These are phyloP conservation scores for Drosophila jambulina DNA, from an alignment of 1,140 invertebrate genomes.

Conservation along the genomic window DNA sequence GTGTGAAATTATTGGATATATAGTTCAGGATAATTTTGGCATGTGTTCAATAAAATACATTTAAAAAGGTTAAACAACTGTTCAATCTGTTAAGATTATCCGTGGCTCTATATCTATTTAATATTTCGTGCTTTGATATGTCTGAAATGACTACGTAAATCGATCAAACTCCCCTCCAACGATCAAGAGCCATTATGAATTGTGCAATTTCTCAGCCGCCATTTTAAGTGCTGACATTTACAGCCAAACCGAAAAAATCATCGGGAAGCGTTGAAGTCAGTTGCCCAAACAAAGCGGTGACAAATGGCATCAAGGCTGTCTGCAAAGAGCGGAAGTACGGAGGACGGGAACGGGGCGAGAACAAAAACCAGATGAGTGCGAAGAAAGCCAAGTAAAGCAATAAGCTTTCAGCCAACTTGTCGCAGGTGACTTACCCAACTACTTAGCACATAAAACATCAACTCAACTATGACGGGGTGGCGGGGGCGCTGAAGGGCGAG, in stretches of 20 bases:
- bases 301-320: conserved; percentile 34
- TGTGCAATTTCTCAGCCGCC: conserved; percentile 18
- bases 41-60: background rate
- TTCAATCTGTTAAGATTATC: background rate
- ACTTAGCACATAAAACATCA: conserved; percentile 66
- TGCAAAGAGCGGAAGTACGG: background rate
- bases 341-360: background rate
- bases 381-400: conserved; percentile 26
- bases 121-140: background rate
- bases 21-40: background rate
- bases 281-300: conserved; percentile 29
- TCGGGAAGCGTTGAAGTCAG: conserved; percentile 10
- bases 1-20: background rate
- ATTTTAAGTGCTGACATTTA: conserved; percentile 15
- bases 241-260: conserved; percentile 3
- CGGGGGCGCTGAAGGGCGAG: background rate
- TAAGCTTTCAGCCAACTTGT: conserved; percentile 64
- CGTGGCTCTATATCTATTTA: background rate
- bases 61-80: background rate
- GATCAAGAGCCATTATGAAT: background rate
- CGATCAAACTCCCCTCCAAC: background rate
- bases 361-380: conserved; percentile 24
- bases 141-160: too few species aligned
- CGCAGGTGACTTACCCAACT: conserved; percentile 68
- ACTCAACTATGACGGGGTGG: conserved; percentile 45